Percentiles rank a stretch among this genome's conserved stretches.
Evolutionary conservation across 2,888 invertebrate genomes (phyloP).

Genomic region (Cecidostiba fungosa): DNA sequence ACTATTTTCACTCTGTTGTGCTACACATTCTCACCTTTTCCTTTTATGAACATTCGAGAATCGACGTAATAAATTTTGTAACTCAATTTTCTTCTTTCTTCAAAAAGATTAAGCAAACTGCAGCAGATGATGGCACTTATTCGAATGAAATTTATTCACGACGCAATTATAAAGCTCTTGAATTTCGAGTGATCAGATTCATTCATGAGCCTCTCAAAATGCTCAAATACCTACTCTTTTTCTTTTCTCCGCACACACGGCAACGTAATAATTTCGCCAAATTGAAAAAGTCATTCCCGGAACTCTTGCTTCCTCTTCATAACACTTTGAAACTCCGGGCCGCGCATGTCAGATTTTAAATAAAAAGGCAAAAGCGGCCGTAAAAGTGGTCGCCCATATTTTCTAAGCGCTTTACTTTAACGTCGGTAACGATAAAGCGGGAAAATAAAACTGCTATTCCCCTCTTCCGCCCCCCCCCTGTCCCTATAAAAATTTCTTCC

Average conservation of each 20-base stretch:
- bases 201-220: background rate
- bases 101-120: no score
- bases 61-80: no score
- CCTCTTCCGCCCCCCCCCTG: background rate
- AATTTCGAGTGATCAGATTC: background rate
- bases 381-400: constrained; percentile 44
- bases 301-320: constrained; percentile 19
- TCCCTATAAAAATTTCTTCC: constrained; percentile 43
- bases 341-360: constrained; percentile 47
- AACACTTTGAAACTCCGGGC: constrained; percentile 26
- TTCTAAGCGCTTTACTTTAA: constrained; percentile 47
- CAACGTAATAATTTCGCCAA: constrained; percentile 16
- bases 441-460: constrained; percentile 32
- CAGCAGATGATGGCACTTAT: background rate
- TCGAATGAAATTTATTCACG: background rate
- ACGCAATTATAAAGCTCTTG: background rate
- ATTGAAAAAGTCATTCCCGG: constrained; percentile 6
- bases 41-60: background rate
- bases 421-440: constrained; percentile 39
- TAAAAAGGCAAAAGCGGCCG: constrained; percentile 33
- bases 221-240: background rate
- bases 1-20: background rate
- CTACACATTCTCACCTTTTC: background rate
- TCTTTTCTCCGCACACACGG: background rate
- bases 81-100: no score